These are phyloP conservation scores for Rutilus rutilus DNA, from an alignment of 2,113 vertebrate species.

Conservation along the genomic window DNA sequence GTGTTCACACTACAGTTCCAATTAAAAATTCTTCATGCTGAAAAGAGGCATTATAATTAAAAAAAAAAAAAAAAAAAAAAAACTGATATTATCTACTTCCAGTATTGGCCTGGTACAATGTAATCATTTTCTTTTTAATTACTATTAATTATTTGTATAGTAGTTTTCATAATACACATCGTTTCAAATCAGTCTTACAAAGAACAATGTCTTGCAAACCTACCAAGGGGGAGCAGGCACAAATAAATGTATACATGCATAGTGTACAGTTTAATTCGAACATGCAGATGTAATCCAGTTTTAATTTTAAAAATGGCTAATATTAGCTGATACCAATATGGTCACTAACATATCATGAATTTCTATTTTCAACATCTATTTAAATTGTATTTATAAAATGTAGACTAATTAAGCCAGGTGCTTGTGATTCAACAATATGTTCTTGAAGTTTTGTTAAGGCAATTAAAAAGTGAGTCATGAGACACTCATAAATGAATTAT, in stretches of 20 bases:
- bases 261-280: too few relatives aligned
- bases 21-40: background rate
- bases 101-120: background rate
- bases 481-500: background rate
- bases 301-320: too few relatives aligned
- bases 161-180: background rate
- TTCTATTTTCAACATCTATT: background rate
- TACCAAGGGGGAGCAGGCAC: background rate
- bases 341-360: background rate
- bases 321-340: background rate
- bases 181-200: background rate
- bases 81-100: background rate
- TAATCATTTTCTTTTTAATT: background rate
- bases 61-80: background rate
- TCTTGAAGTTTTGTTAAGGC: background rate
- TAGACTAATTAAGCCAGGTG: background rate
- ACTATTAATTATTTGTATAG: background rate
- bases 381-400: background rate
- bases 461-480: slow-evolving; percentile 12
- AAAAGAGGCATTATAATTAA: background rate
- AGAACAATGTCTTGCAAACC: background rate
- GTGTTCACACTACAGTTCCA: background rate
- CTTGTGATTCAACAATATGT: background rate
- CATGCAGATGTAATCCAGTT: too few relatives aligned
- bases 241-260: background rate